Percentiles rank a stretch among this genome's conserved stretches.
Conservation (phyloP, 1,140 invertebrate species). For the Lordiphosa collinella region DNA sequence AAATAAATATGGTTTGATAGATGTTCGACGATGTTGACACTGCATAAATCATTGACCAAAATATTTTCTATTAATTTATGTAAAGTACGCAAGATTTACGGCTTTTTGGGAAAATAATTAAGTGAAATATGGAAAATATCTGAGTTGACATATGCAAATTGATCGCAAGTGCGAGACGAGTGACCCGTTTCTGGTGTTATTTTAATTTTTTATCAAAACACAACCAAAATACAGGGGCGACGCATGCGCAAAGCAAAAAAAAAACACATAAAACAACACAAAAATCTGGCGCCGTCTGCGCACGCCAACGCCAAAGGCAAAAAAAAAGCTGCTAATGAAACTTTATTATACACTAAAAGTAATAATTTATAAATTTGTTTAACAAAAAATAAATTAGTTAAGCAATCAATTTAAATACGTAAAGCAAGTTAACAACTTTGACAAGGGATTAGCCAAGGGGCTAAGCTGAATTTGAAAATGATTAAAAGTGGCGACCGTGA, state of each 20-base stretch:
- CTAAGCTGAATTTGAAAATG: not conserved
- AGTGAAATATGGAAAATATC: conserved; percentile 33
- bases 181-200: conserved; percentile 1
- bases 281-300: conserved; percentile 44
- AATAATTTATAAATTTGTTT: conserved; percentile 77
- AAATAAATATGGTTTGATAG: conserved; percentile 32
- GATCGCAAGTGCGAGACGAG: conserved; percentile 35
- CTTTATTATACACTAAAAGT: conserved; percentile 70
- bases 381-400: conserved; percentile 74
- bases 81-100: conserved; percentile 68
- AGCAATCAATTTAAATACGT: conserved; percentile 65
- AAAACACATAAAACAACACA: conserved; percentile 33
- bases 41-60: conserved; percentile 66
- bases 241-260: conserved; percentile 11
- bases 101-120: conserved; percentile 67
- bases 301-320: conserved; percentile 22
- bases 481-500: no score
- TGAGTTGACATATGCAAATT: conserved; percentile 57
- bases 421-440: conserved; percentile 47
- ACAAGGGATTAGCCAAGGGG: conserved; percentile 7
- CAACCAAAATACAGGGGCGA: not conserved
- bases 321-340: conserved; percentile 59
- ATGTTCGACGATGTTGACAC: conserved; percentile 59
- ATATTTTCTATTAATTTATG: conserved; percentile 71
- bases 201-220: not conserved